Evolutionary conservation across 2,113 vertebrate species (phyloP).

Genomic region (Orthonyx spaldingii): DNA sequence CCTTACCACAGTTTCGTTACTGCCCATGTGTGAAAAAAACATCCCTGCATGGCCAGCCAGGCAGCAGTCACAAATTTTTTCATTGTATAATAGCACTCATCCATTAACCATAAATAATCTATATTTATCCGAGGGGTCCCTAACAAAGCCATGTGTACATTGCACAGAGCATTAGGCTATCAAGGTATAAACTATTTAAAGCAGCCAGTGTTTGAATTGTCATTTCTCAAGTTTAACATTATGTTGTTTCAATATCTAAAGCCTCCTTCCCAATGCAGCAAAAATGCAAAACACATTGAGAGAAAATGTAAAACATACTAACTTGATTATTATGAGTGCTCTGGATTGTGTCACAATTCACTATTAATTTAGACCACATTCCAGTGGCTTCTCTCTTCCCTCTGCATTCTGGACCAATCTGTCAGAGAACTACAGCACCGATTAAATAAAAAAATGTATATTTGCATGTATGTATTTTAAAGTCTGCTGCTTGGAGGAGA

Average conservation of each 20-base stretch:
- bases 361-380: conserved; percentile 70
- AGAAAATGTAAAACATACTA: conserved; percentile 69
- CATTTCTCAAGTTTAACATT: conserved; percentile 58
- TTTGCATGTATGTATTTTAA: conserved; percentile 19
- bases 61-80: neutral
- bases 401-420: conserved; percentile 50
- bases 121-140: neutral
- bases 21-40: neutral
- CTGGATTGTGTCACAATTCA: conserved; percentile 70
- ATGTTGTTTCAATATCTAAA: conserved; percentile 61
- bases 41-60: neutral
- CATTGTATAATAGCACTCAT: neutral
- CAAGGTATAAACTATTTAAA: conserved; percentile 64
- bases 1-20: neutral
- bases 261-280: conserved; percentile 45
- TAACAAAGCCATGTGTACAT: conserved; percentile 23
- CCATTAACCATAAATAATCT: conserved; percentile 36
- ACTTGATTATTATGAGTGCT: conserved; percentile 65
- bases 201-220: conserved; percentile 47
- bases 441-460: conserved; percentile 24
- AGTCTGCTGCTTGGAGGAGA: neutral
- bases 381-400: conserved; percentile 65
- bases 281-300: conserved; percentile 69
- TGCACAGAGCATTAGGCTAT: conserved; percentile 45
- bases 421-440: conserved; percentile 26